Evolutionary conservation across 2,888 invertebrate genomes (phyloP).

Genomic region (Spisula solida): DNA sequence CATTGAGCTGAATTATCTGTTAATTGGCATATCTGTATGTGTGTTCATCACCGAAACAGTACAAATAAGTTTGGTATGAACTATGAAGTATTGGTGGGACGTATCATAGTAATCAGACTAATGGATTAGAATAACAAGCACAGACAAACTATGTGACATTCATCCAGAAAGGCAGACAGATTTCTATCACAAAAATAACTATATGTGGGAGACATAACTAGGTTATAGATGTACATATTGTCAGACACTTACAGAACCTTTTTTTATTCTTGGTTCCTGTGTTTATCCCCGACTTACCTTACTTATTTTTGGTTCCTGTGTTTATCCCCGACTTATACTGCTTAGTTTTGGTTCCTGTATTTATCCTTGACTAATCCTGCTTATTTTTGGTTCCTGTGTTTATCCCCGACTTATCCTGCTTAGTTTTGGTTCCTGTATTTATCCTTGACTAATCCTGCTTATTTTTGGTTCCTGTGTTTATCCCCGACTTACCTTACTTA

Average conservation of each 20-base stretch:
- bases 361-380: constrained; percentile 91
- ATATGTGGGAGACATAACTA: no score
- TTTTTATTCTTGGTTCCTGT: constrained; percentile 90
- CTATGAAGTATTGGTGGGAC: no score
- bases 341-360: constrained; percentile 90
- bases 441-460: constrained; percentile 91
- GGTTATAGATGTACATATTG: no score
- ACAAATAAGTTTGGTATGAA: no score
- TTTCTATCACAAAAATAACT: no score
- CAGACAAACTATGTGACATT: no score
- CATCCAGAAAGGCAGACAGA: no score
- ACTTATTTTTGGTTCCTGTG: constrained; percentile 90
- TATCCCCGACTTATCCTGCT: constrained; percentile 91
- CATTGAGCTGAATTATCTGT: no score
- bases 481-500: constrained; percentile 90
- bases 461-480: constrained; percentile 90
- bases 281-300: constrained; percentile 91
- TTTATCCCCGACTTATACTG: constrained; percentile 91
- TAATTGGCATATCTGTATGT: no score
- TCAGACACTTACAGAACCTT: constrained; percentile 89
- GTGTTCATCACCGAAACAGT: no score
- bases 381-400: constrained; percentile 90
- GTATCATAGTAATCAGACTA: no score
- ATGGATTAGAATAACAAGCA: no score
- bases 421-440: constrained; percentile 90